Evolutionary conservation across 2,888 invertebrate species (phyloP), one percentile per base, ranked within the genome.

Genomic region (Platypus cylindrus): DNA sequence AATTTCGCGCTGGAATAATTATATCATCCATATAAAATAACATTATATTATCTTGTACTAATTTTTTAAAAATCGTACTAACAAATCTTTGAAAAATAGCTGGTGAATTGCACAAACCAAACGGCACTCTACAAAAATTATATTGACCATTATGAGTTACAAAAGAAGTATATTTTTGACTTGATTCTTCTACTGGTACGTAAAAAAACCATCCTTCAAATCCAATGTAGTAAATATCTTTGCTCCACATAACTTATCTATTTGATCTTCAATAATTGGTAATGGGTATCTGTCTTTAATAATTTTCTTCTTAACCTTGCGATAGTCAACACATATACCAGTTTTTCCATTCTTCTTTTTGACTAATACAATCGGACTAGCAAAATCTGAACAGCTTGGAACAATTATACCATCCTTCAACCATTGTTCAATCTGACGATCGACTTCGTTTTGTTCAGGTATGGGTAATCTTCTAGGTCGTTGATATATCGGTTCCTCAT

Each of bases 21-120:
- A 55, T 50, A 25, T 56, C 55, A 29, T 55, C 54, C 1, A 54
- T 15, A 27, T 55, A 55, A 1, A 49, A n/a, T n/a, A n/a, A 49
- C 1, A 50, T 17, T 22, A 49, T 47, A 1, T 40, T 39, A 5
- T 29, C 2, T 9, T 28, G 48, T 5, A 43, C 38, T 37, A 57
- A 30, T 0, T 51, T 50, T 20, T 49, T 32, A 12, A 59, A 36
- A 3, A 58, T 40, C 3, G 37, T 29, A 32, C 58, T 52, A 51
- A 59, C 52, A 13, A 54, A 12, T 40, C 55, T 26, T 26, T 59
- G 56, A 32, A 56, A 56, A 1, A 51, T 53, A 14, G 47, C 47
- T 0, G 54, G 55, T 5, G 52, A 48, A 31, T 55, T 56, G 3
- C 44, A 31, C 2, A 58, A 35, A 2, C 56, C 56, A 38, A 58